Percentiles rank a stretch among this genome's conserved stretches.
These are phyloP conservation scores for Gymnocephalus cernua DNA, from an alignment of 2,113 vertebrate species.

Conservation along the genomic window DNA sequence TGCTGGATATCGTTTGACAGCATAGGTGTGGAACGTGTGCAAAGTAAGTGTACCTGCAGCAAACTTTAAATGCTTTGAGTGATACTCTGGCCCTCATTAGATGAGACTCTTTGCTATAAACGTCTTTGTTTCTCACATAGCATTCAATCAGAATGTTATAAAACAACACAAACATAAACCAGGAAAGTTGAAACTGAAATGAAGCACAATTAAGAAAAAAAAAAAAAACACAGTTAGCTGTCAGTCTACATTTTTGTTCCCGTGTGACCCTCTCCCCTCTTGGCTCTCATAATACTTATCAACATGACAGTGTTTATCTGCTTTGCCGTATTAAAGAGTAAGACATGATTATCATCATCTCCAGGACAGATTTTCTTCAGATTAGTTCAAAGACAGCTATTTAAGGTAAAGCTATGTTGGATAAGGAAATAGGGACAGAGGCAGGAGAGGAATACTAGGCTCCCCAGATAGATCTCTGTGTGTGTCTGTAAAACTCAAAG, in stretches of 20 bases:
- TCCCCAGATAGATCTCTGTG: slow-evolving; percentile 18
- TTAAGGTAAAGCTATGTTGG: slow-evolving; percentile 29
- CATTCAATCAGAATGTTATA: not conserved
- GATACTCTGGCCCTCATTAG: not conserved
- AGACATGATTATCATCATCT: slow-evolving; percentile 63
- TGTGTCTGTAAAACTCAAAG: slow-evolving; percentile 43
- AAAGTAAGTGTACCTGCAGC: slow-evolving; percentile 30
- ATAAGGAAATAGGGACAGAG: slow-evolving; percentile 35
- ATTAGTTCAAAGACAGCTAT: slow-evolving; percentile 62
- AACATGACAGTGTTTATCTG: slow-evolving; percentile 62
- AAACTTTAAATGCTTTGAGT: slow-evolving; percentile 23
- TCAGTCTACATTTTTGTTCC: too few species aligned
- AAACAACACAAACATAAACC: not conserved
- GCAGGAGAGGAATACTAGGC: slow-evolving; percentile 8
- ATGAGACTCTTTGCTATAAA: not conserved
- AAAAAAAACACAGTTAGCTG: not conserved
- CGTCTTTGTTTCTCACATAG: not conserved
- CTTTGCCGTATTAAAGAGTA: slow-evolving; percentile 68
- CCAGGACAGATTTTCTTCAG: slow-evolving; percentile 57
- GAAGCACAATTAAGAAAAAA: not conserved
- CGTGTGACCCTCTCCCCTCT: not conserved
- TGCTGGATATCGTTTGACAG: slow-evolving; percentile 32
- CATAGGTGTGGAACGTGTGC: slow-evolving; percentile 36
- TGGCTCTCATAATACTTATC: slow-evolving; percentile 47
- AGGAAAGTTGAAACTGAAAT: not conserved